Base-by-base conservation (phyloP, 2,888 invertebrate genomes). In the Loripinus fragilis region DNA sequence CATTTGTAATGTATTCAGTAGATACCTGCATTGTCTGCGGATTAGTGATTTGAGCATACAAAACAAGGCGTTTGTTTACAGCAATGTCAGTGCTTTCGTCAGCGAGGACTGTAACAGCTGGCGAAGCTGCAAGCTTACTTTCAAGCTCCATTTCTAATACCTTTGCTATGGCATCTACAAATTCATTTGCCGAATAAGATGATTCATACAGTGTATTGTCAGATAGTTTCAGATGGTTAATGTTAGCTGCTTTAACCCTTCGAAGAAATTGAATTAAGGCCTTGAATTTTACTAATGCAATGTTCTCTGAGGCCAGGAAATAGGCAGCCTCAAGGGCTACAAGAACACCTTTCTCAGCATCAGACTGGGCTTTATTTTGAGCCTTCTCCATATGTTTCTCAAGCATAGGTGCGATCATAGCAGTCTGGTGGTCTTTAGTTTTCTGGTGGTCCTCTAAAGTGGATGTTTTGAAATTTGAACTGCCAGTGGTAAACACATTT, bases 61-160 rank as follows among this genome's bases (percentile, higher is more conserved):
- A 28, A 45, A 83, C 79, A 20, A 74, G 76, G 42, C 73, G 60
- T 70, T 82, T 79, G 17, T 50, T 72, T 33, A 80, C 80, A 17
- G 68, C 23, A 25, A 83, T 75, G 60, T 75, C 80, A 25, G 73
- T 80, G 50, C 83, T 83, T 71, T 79, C 80, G 66, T 82, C 79
- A 10, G 80, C 64, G 20, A 83, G 17, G 7, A 72, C 71, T 17
- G 75, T 83, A 1, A 80, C 70, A 33, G 70, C 38, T 7, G 64
- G 66, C 12, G 74, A 79, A 20, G 30, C 20, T 35, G n/a, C 15
- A 0, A 79, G 30, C 10, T 65, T 60, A 30, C 33, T 15, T 33
- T 60, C 60, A 2, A 33, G 30, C 60, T 60, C 33, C 12, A 2
- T 60, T 33, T 60, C 60, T 33, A 60, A 15, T 5, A 60, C 60